Conservation (phyloP, 2,888 invertebrate genomes). For the Drosophila koepferae region DNA sequence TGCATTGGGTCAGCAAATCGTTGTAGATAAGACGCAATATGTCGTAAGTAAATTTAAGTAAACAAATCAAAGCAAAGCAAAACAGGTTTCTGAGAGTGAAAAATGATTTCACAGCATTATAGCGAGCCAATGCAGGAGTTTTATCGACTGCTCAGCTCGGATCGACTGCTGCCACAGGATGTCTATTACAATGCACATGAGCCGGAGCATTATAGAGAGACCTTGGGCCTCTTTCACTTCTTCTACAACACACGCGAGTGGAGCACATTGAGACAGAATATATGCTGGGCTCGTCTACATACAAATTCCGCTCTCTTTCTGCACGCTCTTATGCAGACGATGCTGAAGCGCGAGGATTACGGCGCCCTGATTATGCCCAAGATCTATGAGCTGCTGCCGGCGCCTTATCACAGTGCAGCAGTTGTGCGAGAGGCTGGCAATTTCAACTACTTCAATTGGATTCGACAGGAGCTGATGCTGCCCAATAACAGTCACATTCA, state of each 20-base stretch:
- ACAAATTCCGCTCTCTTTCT: conserved; percentile 91
- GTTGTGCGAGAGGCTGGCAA: conserved; percentile 88
- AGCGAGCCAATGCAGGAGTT: conserved; percentile 53
- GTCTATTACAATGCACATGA: conserved; percentile 34
- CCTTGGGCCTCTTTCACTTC: conserved; percentile 86
- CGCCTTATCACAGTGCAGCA: conserved; percentile 89
- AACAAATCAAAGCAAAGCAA: neutral
- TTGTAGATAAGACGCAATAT: conserved; percentile 55
- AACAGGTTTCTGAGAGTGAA: neutral
- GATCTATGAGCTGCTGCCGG: conserved; percentile 91
- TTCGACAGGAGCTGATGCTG: conserved; percentile 1
- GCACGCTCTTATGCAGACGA: conserved; percentile 88
- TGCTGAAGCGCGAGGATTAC: conserved; percentile 89
- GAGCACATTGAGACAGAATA: conserved; percentile 87
- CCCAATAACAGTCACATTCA: conserved; percentile 6
- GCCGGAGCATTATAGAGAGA: conserved; percentile 42
- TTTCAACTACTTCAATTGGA: conserved; percentile 80
- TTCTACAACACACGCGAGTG: conserved; percentile 88
- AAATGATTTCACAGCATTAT: conserved; percentile 29
- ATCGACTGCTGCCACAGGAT: conserved; percentile 27
- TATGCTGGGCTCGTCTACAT: conserved; percentile 88
- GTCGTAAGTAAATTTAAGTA: conserved; percentile 34
- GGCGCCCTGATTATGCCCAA: conserved; percentile 89
- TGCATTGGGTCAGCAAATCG: conserved; percentile 44
- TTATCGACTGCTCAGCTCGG: conserved; percentile 15